Conservation (phyloP, 2,888 invertebrate genomes). For the Leptinotarsa tumamoca region DNA sequence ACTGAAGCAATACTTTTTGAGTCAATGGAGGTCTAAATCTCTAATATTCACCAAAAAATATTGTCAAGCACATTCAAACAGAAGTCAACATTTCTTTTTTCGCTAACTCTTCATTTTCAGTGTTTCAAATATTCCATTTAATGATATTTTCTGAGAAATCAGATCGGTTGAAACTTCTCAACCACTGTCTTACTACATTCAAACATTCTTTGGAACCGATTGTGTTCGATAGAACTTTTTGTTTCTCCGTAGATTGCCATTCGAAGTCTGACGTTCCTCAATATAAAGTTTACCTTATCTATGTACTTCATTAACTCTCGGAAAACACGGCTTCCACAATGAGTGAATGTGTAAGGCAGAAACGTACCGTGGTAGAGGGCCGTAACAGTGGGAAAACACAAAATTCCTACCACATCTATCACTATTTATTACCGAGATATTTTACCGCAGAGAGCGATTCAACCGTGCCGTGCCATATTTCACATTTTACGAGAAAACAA, state of each 20-base stretch:
- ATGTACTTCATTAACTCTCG: slow-evolving; percentile 28
- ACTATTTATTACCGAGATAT: slow-evolving; percentile 26
- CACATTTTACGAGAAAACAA: slow-evolving; percentile 29
- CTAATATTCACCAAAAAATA: too few relatives aligned
- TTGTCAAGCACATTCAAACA: too few relatives aligned
- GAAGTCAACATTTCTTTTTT: too few relatives aligned
- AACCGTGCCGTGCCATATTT: slow-evolving; percentile 24
- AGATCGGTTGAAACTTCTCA: too few relatives aligned
- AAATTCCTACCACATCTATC: slow-evolving; percentile 25
- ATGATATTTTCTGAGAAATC: too few relatives aligned
- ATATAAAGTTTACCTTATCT: slow-evolving; percentile 28
- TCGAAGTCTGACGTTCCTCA: slow-evolving; percentile 3
- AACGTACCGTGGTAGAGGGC: slow-evolving; percentile 9
- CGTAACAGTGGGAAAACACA: slow-evolving; percentile 11
- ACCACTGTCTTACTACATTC: too few relatives aligned
- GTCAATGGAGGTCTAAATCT: too few relatives aligned
- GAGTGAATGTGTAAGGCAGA: slow-evolving; percentile 11
- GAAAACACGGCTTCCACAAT: slow-evolving; percentile 21
- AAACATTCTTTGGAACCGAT: too few relatives aligned
- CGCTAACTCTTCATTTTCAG: too few relatives aligned
- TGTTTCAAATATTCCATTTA: too few relatives aligned
- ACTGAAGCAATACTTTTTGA: too few relatives aligned
- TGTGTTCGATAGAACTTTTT: background rate
- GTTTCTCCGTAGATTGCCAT: background rate
- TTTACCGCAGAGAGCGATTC: slow-evolving; percentile 25